Conservation (phyloP, 2,113 vertebrate genomes). For the Thinocorus orbignyianus region DNA sequence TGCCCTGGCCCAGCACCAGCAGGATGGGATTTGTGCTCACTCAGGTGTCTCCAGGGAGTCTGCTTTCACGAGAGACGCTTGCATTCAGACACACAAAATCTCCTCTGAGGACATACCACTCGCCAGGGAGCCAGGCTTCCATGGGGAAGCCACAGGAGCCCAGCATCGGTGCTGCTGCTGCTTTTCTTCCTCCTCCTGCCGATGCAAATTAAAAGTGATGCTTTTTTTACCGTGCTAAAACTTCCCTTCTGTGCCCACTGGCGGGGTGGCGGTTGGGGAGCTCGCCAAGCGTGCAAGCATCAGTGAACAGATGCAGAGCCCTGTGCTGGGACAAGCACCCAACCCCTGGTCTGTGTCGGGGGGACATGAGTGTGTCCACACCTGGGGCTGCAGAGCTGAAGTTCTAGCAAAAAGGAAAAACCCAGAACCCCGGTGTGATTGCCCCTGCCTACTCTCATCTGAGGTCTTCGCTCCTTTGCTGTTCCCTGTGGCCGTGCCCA, state of each 20-base stretch:
- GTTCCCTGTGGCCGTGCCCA: fast-evolving
- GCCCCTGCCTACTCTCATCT: background rate
- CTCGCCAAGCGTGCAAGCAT: background rate
- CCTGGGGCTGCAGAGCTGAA: background rate
- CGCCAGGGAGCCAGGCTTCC: fast-evolving
- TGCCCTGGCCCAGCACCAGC: fast-evolving
- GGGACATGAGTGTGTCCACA: background rate
- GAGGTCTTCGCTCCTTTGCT: background rate
- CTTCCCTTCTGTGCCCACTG: background rate
- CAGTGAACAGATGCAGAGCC: background rate
- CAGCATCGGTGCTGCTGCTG: background rate
- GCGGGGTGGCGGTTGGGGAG: background rate
- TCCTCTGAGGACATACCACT: background rate
- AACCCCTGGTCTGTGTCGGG: background rate
- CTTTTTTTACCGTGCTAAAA: background rate
- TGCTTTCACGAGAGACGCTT: fast-evolving
- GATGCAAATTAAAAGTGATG: background rate
- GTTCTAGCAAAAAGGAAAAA: fast-evolving
- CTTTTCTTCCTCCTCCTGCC: background rate
- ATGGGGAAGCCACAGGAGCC: background rate
- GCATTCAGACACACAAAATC: background rate
- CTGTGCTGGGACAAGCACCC: background rate
- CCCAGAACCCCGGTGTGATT: fast-evolving
- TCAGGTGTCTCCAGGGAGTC: fast-evolving
- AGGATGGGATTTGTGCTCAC: background rate